Base-by-base conservation (phyloP, 2,888 invertebrate species). In the Antitype chi region DNA sequence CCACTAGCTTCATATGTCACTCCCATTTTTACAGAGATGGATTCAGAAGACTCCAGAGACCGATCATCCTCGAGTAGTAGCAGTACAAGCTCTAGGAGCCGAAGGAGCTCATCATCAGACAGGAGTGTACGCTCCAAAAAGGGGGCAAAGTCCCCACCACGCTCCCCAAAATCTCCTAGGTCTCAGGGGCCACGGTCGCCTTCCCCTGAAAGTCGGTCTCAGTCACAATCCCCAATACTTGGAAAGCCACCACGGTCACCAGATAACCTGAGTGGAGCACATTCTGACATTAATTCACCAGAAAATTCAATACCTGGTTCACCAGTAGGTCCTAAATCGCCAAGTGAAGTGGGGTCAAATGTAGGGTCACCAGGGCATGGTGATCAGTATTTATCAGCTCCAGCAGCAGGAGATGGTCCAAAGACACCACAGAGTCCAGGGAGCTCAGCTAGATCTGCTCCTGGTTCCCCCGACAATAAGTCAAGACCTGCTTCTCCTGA, bases 31-130 rank as follows among this genome's bases (percentile, higher is more conserved):
- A 81, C 95, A 97, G 96, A 92, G 89, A 97, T 97, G 97, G 97
- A 97, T 92, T 97, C 97, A 32, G 97, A 97, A 93, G 97, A 97
- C 92, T 97, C 97, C 84, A 95, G 96, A 88, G 97, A 97, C 94
- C 94, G 92, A 78, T 94, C 96, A 85, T 94, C 97, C 86, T 95
- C 96, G 81, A 96, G 96, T 92, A 96, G 96, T 91, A 96, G 96
- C 93, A 96, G 96, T 87, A 94, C 96, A 79, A 94, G 94, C 87
- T 96, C 96, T 67, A 93, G 96, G 82, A 96, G 96, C 88, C 91
- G 94, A 82, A 91, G 94, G 80, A 95, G 96, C 87, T 95, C 96
- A 76, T 96, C 96, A 64, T 95, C 96, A 84, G 94, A 93, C 23
- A 90, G 89, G 77, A 95, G 95, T 91, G 94, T 93, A 76, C 91